Evolutionary conservation across 2,113 vertebrate species (phyloP).

Genomic region (Smithornis capensis): DNA sequence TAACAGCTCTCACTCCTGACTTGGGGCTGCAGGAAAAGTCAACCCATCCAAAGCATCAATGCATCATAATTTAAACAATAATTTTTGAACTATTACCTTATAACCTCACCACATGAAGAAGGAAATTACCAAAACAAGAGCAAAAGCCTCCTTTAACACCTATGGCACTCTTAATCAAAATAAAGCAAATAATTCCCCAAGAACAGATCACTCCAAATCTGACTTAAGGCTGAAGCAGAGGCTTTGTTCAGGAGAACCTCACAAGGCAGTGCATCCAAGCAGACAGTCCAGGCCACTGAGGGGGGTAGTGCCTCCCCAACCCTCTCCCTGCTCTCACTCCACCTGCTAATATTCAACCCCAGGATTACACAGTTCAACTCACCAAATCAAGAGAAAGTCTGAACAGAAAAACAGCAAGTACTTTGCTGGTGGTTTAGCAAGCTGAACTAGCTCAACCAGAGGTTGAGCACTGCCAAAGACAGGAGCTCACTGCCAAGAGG

Average conservation of each 20-base stretch:
- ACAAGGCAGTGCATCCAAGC: neutral
- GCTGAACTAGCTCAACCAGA: neutral
- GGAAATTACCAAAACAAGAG: neutral
- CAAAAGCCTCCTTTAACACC: neutral
- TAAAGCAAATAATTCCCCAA: neutral
- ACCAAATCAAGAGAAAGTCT: neutral
- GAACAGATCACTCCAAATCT: neutral
- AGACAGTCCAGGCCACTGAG: neutral
- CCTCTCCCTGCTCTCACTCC: neutral
- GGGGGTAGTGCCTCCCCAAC: fast-evolving
- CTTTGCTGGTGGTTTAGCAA: neutral
- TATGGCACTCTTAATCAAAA: neutral
- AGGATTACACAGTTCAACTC: neutral
- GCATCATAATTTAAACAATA: neutral
- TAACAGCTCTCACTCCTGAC: neutral
- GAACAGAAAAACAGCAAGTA: neutral
- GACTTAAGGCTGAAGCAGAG: neutral
- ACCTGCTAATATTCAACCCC: neutral
- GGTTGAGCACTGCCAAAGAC: neutral
- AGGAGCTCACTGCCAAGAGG: neutral
- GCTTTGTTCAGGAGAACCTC: neutral
- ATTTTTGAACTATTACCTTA: neutral
- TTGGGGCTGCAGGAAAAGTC: neutral
- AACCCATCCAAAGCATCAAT: neutral
- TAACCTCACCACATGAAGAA: neutral